Percentiles rank a stretch among this genome's conserved stretches.
These are phyloP conservation scores for Pseudorasbora parva DNA, from an alignment of 2,113 vertebrate genomes.

Conservation along the genomic window DNA sequence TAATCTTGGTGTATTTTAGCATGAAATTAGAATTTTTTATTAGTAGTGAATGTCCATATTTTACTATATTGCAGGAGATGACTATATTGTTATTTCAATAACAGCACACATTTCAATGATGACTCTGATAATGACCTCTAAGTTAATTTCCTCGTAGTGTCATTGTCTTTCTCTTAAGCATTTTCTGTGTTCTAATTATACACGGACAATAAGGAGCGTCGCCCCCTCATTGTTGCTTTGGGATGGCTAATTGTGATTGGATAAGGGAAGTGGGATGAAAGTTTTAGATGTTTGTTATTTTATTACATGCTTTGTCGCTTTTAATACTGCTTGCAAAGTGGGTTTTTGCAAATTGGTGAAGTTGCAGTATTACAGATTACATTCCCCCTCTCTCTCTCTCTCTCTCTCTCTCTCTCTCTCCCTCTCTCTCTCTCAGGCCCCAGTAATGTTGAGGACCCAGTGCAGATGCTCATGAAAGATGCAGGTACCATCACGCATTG, in stretches of 20 bases:
- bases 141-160: slow-evolving; percentile 9
- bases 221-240: background rate
- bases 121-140: slow-evolving; percentile 4
- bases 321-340: background rate
- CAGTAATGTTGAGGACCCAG: slow-evolving; percentile 85
- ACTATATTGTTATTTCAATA: background rate
- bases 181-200: slow-evolving; percentile 11
- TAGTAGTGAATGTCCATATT: background rate
- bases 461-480: slow-evolving; percentile 92
- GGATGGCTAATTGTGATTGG: slow-evolving; percentile 25
- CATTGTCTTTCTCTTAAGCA: background rate
- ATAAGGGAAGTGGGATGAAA: background rate
- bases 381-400: background rate
- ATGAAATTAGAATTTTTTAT: background rate
- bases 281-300: background rate
- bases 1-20: background rate
- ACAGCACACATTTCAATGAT: slow-evolving; percentile 13
- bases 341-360: slow-evolving; percentile 1
- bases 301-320: background rate
- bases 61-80: background rate
- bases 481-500: slow-evolving; percentile 78
- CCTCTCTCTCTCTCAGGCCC: slow-evolving; percentile 72
- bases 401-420: no score
- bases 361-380: background rate
- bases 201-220: background rate